These are phyloP conservation scores for Leptopilina syphax DNA, from an alignment of 2,888 invertebrate genomes.

Conservation along the genomic window DNA sequence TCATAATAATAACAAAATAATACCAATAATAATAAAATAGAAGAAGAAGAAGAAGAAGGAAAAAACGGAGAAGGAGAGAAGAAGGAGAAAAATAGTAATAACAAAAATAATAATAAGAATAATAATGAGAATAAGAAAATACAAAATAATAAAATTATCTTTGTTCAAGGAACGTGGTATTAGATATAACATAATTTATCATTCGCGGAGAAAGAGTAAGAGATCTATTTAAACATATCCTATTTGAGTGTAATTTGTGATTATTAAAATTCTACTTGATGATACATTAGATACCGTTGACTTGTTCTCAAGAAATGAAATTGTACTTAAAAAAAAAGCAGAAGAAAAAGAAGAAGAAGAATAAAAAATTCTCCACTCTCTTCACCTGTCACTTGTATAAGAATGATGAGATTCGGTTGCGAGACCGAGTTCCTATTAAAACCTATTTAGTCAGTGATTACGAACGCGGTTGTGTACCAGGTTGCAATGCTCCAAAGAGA, in stretches of 20 bases:
- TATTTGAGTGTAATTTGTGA: slow-evolving; percentile 35
- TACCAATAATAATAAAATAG: too few relatives aligned
- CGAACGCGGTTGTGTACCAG: slow-evolving; percentile 51
- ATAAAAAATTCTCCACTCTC: slow-evolving; percentile 14
- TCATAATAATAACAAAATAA: too few relatives aligned
- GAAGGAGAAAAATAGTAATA: too few relatives aligned
- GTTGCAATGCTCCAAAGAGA: slow-evolving; percentile 49
- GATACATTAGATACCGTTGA: slow-evolving; percentile 30
- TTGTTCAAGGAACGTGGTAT: slow-evolving; percentile 7
- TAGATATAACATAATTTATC: slow-evolving; percentile 29
- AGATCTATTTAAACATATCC: slow-evolving; percentile 33
- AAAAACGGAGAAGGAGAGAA: too few relatives aligned
- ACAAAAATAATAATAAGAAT: too few relatives aligned
- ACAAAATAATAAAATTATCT: slow-evolving; percentile 46
- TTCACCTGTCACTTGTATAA: slow-evolving; percentile 38
- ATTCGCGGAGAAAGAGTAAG: neutral
- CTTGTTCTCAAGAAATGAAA: slow-evolving; percentile 34
- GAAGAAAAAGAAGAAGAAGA: too few relatives aligned
- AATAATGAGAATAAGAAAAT: slow-evolving; percentile 44
- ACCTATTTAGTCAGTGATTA: slow-evolving; percentile 67
- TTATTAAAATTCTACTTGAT: slow-evolving; percentile 35
- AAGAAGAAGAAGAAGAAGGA: too few relatives aligned
- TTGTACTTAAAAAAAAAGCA: slow-evolving; percentile 6
- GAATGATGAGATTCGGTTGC: slow-evolving; percentile 56
- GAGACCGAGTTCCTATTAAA: slow-evolving; percentile 66